phyloP scores from a whole-genome alignment of 2,888 invertebrate species.

The Peribatodes rhomboidaria region DNA sequence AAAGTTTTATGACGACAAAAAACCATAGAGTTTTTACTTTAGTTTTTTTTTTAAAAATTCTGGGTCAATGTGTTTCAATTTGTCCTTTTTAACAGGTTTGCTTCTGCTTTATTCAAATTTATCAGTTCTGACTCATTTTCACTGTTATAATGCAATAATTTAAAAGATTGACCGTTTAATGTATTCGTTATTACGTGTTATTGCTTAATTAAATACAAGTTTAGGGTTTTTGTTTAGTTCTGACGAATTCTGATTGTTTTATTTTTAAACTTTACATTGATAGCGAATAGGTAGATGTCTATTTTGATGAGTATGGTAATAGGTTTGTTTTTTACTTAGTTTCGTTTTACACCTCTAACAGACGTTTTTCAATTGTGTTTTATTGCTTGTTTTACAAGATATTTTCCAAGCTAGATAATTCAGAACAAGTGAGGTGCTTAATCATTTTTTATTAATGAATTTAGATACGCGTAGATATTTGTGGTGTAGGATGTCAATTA shows the following conservation, averaged over 20 bases:
- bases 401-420: neutral
- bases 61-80: conserved; percentile 74
- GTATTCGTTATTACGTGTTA: conserved; percentile 51
- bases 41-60: conserved; percentile 57
- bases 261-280: conserved; percentile 22
- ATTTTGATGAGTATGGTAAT: neutral
- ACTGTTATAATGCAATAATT: conserved; percentile 50
- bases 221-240: conserved; percentile 54
- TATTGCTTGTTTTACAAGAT: neutral
- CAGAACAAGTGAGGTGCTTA: no score
- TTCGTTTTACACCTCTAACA: neutral
- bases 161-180: conserved; percentile 53
- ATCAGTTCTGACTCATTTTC: conserved; percentile 51
- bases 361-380: no score
- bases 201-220: conserved; percentile 48
- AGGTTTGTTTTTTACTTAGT: neutral
- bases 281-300: neutral
- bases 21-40: conserved; percentile 50
- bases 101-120: conserved; percentile 62
- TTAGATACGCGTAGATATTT: no score
- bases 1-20: conserved; percentile 58
- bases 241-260: conserved; percentile 33
- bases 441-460: no score
- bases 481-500: no score
- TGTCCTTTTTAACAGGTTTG: conserved; percentile 68